These are phyloP conservation scores for zebrafish (Danio rerio) DNA, from an alignment of 2,113 vertebrate genomes.

Conservation along the genomic window GRCz12tu NC_133177.1:36856501-36857000, in stretches of 20 bases:
- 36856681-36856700: neutral
- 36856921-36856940: neutral
- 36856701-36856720: neutral
- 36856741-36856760: constrained; percentile 33
- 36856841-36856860: constrained; percentile 37
- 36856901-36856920: constrained; percentile 11
- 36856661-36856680: neutral
- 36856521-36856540: too few species aligned
- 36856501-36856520: too few species aligned
- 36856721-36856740: constrained; percentile 27
- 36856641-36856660: neutral
- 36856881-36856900: constrained; percentile 29
- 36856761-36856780: constrained; percentile 33
- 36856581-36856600: too few species aligned
- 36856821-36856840: constrained; percentile 54
- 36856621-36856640: too few species aligned
- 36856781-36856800: constrained; percentile 7
- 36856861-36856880: constrained; percentile 49
- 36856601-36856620: too few species aligned
- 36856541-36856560: too few species aligned
- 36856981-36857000: neutral
- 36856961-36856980: neutral
- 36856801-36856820: constrained; percentile 34
- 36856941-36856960: constrained; percentile 8
- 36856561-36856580: too few species aligned